Base-by-base conservation (phyloP, 2,888 invertebrate genomes). In the Hirtodrosophila cameraria region DNA sequence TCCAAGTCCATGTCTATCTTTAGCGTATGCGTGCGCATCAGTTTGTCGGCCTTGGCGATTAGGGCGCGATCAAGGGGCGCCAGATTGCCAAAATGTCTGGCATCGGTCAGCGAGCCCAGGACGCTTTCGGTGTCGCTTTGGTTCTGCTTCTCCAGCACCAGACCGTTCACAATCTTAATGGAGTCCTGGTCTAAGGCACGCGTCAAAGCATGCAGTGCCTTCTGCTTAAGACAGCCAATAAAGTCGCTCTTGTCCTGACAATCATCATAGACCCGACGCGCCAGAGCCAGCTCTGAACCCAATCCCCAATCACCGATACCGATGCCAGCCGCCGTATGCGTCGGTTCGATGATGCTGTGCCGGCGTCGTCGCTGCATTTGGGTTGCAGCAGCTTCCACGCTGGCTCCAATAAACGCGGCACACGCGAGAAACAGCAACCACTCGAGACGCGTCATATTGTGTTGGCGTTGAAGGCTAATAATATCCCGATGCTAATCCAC, bases 11-110 rank as follows among this genome's bases (percentile, higher is more conserved):
- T 92, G 82, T 94, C 94, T 89, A 94, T 91, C 50, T 93, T 93
- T 43, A 95, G 90, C 28, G 93, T 92, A 89, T 95, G 94, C 1
- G 94, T 93, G 71, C 93, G 92, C 86, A 94, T 91, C 68, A 95
- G 92, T 72, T 93, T 93, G 86, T 93, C 92, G 69, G 94, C 91
- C 77, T 93, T 90, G 35, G 86, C 67, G 4, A 91, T 71, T 11
- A 91, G 76, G 1, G 88, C 87, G 1, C 93, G 92, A 81, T 94
- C 94, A 75, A 93, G 90, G 16, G 92, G 91, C 36, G 92, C 90
- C 90, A 93, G 91, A 42, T 92, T 92, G 73, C 92, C 91, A 81
- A 93, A 91, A 80, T 93, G 92, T 62, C 94, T 92, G 46, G 93
- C 92, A 90, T 93, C 93, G 59, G 92, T 91, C 59, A 92, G 88